Evolutionary conservation across 1,140 invertebrate genomes (phyloP).

Genomic region (Drosophila nigromelanica): DNA sequence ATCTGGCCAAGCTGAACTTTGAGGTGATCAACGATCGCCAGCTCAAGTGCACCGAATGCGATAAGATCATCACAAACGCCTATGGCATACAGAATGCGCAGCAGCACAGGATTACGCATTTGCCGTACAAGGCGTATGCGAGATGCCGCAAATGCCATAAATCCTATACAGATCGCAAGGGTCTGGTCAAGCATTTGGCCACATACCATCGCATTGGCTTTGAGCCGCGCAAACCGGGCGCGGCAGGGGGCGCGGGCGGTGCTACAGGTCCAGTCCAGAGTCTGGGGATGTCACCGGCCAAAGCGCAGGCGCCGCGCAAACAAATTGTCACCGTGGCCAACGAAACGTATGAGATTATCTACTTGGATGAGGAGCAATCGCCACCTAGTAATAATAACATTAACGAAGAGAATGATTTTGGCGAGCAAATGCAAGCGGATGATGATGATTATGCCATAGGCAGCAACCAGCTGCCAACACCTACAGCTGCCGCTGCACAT

Average conservation of each 20-base stretch:
- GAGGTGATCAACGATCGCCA: slow-evolving; percentile 69
- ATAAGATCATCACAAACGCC: slow-evolving; percentile 78
- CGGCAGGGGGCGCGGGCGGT: background rate
- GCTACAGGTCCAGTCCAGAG: background rate
- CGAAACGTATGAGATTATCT: slow-evolving; percentile 75
- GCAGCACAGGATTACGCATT: slow-evolving; percentile 75
- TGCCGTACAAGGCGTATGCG: slow-evolving; percentile 74
- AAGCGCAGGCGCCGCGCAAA: slow-evolving; percentile 48
- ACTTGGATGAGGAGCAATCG: slow-evolving; percentile 64
- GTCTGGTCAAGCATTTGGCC: slow-evolving; percentile 73
- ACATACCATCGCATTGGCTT: slow-evolving; percentile 67
- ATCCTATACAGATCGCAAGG: slow-evolving; percentile 76
- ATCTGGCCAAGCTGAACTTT: slow-evolving; percentile 71
- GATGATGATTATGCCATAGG: slow-evolving; percentile 56
- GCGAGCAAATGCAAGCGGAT: slow-evolving; percentile 70
- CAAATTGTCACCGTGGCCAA: slow-evolving; percentile 69
- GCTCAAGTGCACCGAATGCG: slow-evolving; percentile 71
- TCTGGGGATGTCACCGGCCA: background rate
- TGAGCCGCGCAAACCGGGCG: slow-evolving; percentile 30
- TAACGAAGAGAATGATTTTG: slow-evolving; percentile 70
- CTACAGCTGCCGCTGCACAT: background rate
- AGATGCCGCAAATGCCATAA: slow-evolving; percentile 74
- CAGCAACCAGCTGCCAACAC: background rate
- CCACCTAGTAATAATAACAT: slow-evolving; percentile 25
- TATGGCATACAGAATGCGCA: slow-evolving; percentile 81